Conservation (phyloP, 1,140 invertebrate species). For the Schlechtendalia chinensis region DNA sequence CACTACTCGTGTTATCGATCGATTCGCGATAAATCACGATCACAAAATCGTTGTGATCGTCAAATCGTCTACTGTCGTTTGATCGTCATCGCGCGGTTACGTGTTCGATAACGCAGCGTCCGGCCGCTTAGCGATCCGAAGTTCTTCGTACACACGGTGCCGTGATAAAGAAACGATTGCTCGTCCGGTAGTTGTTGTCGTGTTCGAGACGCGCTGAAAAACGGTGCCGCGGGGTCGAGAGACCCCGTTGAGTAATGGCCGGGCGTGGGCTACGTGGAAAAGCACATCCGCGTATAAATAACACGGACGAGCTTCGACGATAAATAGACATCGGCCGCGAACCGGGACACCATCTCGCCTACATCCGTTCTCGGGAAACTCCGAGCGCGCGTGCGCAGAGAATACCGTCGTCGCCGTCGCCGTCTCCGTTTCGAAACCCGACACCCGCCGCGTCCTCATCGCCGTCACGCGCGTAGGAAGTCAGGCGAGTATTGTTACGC, state of each 20-base stretch:
- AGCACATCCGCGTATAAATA: not conserved
- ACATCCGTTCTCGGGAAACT: not conserved
- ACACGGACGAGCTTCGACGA: not conserved
- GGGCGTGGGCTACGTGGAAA: slow-evolving; percentile 26
- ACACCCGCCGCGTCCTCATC: not conserved
- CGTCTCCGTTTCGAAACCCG: slow-evolving; percentile 6
- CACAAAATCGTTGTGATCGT: no score
- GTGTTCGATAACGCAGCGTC: no score
- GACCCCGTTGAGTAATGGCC: not conserved
- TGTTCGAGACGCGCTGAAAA: no score
- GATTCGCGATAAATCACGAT: no score
- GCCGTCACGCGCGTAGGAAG: not conserved
- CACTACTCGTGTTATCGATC: no score
- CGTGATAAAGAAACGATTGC: not conserved
- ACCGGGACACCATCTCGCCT: slow-evolving; percentile 38
- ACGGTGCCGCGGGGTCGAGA: no score
- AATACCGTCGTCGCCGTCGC: slow-evolving; percentile 21
- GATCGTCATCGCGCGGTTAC: no score
- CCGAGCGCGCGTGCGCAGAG: not conserved
- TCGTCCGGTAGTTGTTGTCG: no score
- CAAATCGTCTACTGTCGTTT: no score
- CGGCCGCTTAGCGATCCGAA: no score
- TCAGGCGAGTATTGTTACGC: not conserved
- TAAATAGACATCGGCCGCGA: slow-evolving; percentile 13
- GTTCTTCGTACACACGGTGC: no score